Evolutionary conservation across 1,140 invertebrate species (phyloP).

Genomic region (Oryctes rhinoceros): DNA sequence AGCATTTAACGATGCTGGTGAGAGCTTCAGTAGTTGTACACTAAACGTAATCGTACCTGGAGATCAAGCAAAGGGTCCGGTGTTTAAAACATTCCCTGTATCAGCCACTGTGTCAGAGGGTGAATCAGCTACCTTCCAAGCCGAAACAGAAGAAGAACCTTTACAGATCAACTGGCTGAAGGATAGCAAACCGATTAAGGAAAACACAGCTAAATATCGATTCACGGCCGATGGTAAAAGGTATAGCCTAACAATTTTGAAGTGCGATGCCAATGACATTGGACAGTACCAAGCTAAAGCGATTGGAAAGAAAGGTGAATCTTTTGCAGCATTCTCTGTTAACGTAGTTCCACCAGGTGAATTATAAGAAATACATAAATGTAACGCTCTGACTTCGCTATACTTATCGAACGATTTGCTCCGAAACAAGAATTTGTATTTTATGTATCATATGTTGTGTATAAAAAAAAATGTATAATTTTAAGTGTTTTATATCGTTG

Average conservation of each 20-base stretch:
- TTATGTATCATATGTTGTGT: constrained; percentile 53
- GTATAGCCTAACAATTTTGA: constrained; percentile 79
- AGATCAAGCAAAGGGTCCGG: constrained; percentile 83
- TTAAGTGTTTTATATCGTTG: constrained; percentile 54
- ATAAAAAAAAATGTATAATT: constrained; percentile 51
- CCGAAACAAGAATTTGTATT: constrained; percentile 48
- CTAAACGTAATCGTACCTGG: constrained; percentile 86
- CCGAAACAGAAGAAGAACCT: constrained; percentile 75
- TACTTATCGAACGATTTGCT: constrained; percentile 56
- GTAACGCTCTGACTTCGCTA: constrained; percentile 45
- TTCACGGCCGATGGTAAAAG: constrained; percentile 83
- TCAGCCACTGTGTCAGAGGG: constrained; percentile 86
- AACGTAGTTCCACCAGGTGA: constrained; percentile 70
- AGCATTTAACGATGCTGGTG: constrained; percentile 93
- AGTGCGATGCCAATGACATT: constrained; percentile 80
- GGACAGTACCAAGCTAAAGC: constrained; percentile 91
- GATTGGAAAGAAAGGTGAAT: constrained; percentile 84
- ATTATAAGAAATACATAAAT: constrained; percentile 46
- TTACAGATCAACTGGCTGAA: constrained; percentile 83
- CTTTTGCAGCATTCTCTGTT: constrained; percentile 83
- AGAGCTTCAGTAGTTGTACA: constrained; percentile 91
- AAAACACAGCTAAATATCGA: constrained; percentile 77
- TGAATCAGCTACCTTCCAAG: constrained; percentile 81
- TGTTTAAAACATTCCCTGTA: constrained; percentile 88
- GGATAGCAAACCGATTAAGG: constrained; percentile 83